A percentile compares a stretch with the other conserved stretches of the same genome.
These are phyloP conservation scores for Xenops minutus DNA, from an alignment of 2,797 vertebrate genomes.

Conservation along the genomic window DNA sequence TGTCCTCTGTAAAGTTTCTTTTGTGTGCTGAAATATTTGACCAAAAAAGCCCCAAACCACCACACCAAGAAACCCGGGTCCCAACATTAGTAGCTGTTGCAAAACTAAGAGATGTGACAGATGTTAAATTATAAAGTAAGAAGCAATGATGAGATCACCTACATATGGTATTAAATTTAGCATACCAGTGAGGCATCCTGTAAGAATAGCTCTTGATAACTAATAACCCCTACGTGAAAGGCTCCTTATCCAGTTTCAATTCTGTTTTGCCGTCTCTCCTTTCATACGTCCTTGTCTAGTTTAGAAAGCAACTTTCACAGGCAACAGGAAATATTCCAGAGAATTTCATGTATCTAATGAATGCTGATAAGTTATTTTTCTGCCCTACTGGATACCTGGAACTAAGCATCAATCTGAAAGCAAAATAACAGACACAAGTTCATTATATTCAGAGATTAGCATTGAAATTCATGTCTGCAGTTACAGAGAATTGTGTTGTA, in stretches of 20 bases:
- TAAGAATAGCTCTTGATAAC: conserved; percentile 60
- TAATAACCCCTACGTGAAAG: conserved; percentile 23
- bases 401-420: conserved; percentile 33
- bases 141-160: neutral
- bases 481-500: conserved; percentile 12
- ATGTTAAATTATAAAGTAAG: neutral
- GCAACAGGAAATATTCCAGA: conserved; percentile 43
- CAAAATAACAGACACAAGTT: conserved; percentile 49
- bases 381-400: conserved; percentile 59
- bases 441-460: conserved; percentile 48
- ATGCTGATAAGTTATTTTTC: conserved; percentile 65
- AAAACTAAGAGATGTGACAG: neutral
- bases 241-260: conserved; percentile 17
- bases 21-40: neutral
- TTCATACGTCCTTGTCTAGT: conserved; percentile 10
- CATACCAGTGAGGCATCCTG: neutral
- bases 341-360: conserved; percentile 51
- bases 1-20: neutral
- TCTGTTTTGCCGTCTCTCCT: conserved; percentile 42
- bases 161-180: neutral
- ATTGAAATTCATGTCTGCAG: conserved; percentile 5
- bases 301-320: conserved; percentile 38
- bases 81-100: neutral
- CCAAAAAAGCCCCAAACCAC: neutral
- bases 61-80: neutral